These are phyloP conservation scores for Oreochromis aureus DNA, from an alignment of 2,113 vertebrate genomes.

Conservation along the genomic window DNA sequence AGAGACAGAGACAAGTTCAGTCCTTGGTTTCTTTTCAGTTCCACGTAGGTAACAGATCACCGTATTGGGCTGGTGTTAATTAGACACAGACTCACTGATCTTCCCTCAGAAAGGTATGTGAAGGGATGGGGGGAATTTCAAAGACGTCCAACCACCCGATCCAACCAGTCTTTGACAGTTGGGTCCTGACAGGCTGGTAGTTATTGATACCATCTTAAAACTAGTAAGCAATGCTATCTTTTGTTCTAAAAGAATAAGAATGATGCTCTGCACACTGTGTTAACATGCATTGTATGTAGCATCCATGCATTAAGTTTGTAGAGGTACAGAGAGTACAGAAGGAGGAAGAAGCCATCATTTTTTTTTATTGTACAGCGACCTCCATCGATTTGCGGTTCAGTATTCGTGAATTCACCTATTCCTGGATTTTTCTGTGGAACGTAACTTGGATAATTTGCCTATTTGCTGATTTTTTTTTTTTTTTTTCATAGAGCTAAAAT, in stretches of 20 bases:
- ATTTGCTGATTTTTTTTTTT: not conserved
- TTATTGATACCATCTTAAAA: not conserved
- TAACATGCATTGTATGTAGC: not conserved
- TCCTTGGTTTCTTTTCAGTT: not conserved
- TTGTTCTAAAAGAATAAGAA: not conserved
- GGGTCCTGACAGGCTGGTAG: not conserved
- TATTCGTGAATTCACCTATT: fast-evolving
- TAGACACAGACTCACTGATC: not conserved
- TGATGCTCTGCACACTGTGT: not conserved
- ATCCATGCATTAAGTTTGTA: not conserved
- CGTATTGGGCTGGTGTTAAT: not conserved
- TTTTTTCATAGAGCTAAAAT: not conserved
- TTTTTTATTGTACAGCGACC: fast-evolving
- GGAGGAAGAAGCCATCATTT: not conserved
- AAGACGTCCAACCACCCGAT: not conserved
- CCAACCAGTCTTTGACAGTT: not conserved
- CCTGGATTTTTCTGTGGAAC: not conserved
- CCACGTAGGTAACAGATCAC: not conserved
- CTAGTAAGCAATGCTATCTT: not conserved
- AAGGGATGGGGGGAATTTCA: not conserved
- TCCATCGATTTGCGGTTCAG: fast-evolving
- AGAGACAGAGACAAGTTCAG: not conserved
- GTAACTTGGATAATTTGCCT: fast-evolving
- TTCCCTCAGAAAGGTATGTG: not conserved
- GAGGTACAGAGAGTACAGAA: not conserved